phyloP scores from a whole-genome alignment of 2,888 invertebrate genomes.

The Acholoe squamosa region DNA sequence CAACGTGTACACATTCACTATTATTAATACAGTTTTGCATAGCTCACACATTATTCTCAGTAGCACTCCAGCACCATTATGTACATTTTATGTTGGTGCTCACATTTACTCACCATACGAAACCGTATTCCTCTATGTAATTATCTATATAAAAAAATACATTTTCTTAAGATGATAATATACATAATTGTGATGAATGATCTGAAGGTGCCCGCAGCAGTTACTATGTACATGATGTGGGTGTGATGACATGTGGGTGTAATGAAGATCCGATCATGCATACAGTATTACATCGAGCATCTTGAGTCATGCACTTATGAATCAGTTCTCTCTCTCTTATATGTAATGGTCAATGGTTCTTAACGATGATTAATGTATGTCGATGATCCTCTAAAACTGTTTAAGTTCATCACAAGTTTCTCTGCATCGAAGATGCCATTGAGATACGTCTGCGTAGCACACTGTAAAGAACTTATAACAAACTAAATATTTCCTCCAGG shows the following conservation, averaged over 20 bases:
- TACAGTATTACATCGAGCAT: background rate
- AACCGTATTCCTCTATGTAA: background rate
- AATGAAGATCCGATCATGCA: background rate
- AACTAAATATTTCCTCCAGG: conserved; percentile 1
- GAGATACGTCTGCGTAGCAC: conserved; percentile 3
- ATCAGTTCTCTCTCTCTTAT: background rate
- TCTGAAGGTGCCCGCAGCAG: conserved; percentile 15
- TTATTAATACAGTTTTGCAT: conserved; percentile 10
- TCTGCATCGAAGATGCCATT: background rate
- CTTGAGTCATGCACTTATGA: background rate
- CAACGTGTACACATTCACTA: conserved; percentile 32
- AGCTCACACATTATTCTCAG: background rate
- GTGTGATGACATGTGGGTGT: background rate
- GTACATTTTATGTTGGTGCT: background rate
- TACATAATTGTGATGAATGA: conserved; percentile 8
- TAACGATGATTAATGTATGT: background rate
- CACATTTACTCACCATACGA: background rate
- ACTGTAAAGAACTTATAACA: background rate
- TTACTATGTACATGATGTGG: background rate
- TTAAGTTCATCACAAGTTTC: conserved; percentile 3
- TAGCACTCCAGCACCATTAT: background rate
- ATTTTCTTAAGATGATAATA: background rate
- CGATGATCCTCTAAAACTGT: conserved; percentile 5
- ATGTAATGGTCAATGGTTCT: background rate
- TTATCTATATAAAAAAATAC: conserved; percentile 5